Evolutionary conservation across 2,797 vertebrate species (phyloP), one percentile per base, ranked within the genome.

Genomic region (Poecilia gillii): DNA sequence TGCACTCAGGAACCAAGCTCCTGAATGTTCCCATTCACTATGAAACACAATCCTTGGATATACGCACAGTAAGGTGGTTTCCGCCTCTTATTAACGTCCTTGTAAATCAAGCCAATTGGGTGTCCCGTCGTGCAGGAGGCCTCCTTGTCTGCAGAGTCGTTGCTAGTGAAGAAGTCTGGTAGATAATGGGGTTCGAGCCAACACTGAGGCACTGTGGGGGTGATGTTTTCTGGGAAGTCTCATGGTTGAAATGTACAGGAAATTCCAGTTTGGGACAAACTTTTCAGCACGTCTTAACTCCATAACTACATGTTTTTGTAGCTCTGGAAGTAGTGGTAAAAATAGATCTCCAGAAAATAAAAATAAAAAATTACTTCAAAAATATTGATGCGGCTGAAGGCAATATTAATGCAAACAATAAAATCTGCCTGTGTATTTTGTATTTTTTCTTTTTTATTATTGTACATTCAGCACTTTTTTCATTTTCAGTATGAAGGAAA

Each of bases 51-150:
- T 87, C 90, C 89, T 76, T n/a, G 71, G 80, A 89, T 87, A 84
- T 66, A 84, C 51, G 86, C 3, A 64, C 79, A 81, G 85, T 83
- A 64, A 83, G 87, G 84, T 83, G 88, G 85, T 89, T 92, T 92
- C 89, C 87, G 90, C 83, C 86, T 78, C 84, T 85, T 89, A 90
- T 94, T 93, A 94, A 88, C 23, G 82, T 89, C 89, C 84, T 46
- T 53, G 81, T 93, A 94, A 94, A 93, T 94, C 92, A 93, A 89
- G 84, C 84, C 91, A 85, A 89, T 88, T 84, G 80, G 88, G 88
- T 89, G 91, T 92, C 90, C 88, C 49, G 79, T 89, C 53, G 66
- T n/a, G 85, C 85, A 31, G 11, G 55, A 85, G 88, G 86, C 85
- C 87, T 85, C 84, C 84, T 74, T 36, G 47, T 83, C 89, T 88